These are phyloP conservation scores for Ethmia dodecea DNA, from an alignment of 2,888 invertebrate genomes.

Conservation along the genomic window DNA sequence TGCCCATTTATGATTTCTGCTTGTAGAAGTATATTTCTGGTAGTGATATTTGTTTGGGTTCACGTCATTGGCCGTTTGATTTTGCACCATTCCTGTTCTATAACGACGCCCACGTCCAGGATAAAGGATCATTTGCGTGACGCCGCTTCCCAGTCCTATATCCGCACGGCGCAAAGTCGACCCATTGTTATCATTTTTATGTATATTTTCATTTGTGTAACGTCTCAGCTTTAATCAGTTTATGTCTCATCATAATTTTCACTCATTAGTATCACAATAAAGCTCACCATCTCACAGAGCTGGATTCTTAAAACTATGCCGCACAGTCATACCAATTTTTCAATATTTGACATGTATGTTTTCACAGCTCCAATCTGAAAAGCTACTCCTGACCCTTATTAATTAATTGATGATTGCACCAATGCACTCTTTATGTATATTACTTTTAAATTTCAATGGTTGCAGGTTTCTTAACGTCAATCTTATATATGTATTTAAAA, in stretches of 20 bases:
- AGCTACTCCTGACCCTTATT: too few species aligned
- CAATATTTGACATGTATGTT: constrained; percentile 9
- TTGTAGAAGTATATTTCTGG: constrained; percentile 7
- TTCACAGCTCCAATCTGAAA: constrained; percentile 10
- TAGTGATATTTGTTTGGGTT: neutral
- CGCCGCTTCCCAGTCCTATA: constrained; percentile 36
- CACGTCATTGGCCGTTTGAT: neutral
- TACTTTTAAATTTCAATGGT: too few species aligned
- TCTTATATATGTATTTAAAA: too few species aligned
- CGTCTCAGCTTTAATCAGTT: constrained; percentile 27
- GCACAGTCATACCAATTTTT: constrained; percentile 13
- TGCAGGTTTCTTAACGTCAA: too few species aligned
- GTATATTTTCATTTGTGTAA: constrained; percentile 28
- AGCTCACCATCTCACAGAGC: constrained; percentile 29
- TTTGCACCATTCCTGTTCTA: neutral
- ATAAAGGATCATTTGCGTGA: constrained; percentile 6
- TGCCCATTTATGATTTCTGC: constrained; percentile 13
- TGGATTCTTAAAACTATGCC: constrained; percentile 11
- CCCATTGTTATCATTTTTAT: constrained; percentile 59
- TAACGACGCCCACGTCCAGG: constrained; percentile 7
- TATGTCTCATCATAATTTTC: constrained; percentile 17
- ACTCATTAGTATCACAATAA: constrained; percentile 25
- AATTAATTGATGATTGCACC: too few species aligned
- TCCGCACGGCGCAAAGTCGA: constrained; percentile 65
- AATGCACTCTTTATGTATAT: too few species aligned